phyloP scores from a whole-genome alignment of 1,140 invertebrate genomes.

The Eriocheir sinensis region DNA sequence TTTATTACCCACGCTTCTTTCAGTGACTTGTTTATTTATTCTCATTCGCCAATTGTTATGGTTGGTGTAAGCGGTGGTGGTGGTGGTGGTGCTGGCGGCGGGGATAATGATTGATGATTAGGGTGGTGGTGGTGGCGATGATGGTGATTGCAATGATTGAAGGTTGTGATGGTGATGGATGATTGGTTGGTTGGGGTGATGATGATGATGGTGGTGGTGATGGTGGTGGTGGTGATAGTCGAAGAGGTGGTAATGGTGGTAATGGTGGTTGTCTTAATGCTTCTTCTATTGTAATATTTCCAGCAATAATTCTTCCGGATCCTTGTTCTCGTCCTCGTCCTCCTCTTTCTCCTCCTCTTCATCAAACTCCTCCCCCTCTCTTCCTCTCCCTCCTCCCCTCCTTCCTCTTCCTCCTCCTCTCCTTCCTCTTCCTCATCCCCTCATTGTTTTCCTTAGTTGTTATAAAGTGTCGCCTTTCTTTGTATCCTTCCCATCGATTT shows the following conservation, averaged over 20 bases:
- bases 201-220: not conserved
- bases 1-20: not conserved
- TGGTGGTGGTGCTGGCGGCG: not conserved
- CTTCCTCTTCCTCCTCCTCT: too few relatives aligned
- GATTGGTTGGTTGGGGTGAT: not conserved
- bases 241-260: not conserved
- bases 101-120: constrained; percentile 26
- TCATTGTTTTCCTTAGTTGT: not conserved
- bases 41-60: not conserved
- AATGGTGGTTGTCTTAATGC: too few relatives aligned
- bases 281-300: too few relatives aligned
- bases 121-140: not conserved
- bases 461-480: too few relatives aligned
- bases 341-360: too few relatives aligned
- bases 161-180: constrained; percentile 13
- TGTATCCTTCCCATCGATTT: too few relatives aligned
- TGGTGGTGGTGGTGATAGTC: not conserved
- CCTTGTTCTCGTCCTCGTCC: too few relatives aligned
- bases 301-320: too few relatives aligned
- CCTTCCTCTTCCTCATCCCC: not conserved
- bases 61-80: constrained; percentile 8
- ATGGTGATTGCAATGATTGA: constrained; percentile 24
- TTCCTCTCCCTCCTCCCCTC: too few relatives aligned
- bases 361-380: too few relatives aligned
- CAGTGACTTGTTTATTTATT: not conserved